Conservation (phyloP, 1,140 invertebrate genomes). For the Hesperophylax magnus region DNA sequence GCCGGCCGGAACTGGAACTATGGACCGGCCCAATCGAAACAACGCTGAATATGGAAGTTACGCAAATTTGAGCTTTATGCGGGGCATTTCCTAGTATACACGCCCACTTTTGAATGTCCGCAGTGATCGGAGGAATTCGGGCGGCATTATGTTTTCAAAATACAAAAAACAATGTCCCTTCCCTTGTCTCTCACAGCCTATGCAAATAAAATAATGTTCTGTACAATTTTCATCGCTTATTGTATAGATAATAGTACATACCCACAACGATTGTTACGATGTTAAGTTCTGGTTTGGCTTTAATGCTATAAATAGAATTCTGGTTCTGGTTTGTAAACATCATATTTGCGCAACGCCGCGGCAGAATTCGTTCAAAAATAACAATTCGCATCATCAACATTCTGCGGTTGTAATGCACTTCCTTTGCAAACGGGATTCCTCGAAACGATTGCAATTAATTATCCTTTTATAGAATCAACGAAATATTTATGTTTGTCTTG, state of each 20-base stretch:
- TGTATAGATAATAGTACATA: too few species aligned
- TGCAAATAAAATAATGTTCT: too few species aligned
- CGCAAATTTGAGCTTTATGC: constrained; percentile 42
- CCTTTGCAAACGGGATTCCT: too few species aligned
- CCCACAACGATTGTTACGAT: too few species aligned
- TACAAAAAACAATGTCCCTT: background rate
- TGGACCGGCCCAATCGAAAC: constrained; percentile 41
- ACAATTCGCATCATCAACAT: background rate
- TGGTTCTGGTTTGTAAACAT: too few species aligned
- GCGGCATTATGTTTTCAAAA: constrained; percentile 8
- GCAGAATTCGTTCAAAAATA: background rate
- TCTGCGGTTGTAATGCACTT: background rate
- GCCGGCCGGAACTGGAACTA: constrained; percentile 24
- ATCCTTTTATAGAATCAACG: too few species aligned
- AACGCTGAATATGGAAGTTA: constrained; percentile 26
- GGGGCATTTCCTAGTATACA: constrained; percentile 22
- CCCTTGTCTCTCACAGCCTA: background rate
- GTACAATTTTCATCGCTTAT: too few species aligned
- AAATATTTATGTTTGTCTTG: too few species aligned
- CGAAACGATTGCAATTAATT: too few species aligned
- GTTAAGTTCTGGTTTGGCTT: too few species aligned
- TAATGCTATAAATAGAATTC: too few species aligned
- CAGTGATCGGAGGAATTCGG: constrained; percentile 14
- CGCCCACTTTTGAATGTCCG: constrained; percentile 46
- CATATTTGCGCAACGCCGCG: too few species aligned